A percentile compares a stretch with the other conserved stretches of the same genome.
Conservation (phyloP, 2,113 vertebrate species). For the Mystacornis crossleyi region DNA sequence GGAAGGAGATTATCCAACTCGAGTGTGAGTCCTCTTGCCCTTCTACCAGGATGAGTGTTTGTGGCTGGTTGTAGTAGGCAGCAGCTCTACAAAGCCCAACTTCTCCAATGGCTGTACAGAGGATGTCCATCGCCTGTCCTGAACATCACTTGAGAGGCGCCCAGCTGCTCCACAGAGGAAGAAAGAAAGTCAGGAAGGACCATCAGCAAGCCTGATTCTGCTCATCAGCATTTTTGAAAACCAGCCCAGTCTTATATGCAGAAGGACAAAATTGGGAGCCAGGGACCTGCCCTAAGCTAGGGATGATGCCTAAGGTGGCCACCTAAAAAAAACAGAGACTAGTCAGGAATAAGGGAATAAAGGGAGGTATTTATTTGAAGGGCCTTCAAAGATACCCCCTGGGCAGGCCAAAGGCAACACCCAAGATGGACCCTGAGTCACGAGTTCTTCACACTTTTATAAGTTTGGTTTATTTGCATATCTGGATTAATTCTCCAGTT, state of each 20-base stretch:
- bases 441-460: no score
- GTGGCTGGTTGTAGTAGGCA: background rate
- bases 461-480: no score
- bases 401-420: no score
- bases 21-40: background rate
- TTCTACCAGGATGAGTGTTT: background rate
- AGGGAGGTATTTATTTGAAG: no score
- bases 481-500: no score
- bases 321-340: no score
- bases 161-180: background rate
- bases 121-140: fast-evolving
- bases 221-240: background rate
- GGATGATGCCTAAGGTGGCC: no score
- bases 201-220: background rate
- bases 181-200: background rate
- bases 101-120: fast-evolving
- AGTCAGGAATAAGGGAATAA: no score
- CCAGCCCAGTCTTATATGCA: background rate
- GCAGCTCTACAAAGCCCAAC: background rate
- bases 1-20: background rate
- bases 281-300: background rate
- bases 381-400: no score
- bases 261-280: background rate
- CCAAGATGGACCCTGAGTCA: no score
- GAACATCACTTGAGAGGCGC: background rate